Base-by-base conservation (phyloP, 2,797 vertebrate genomes). In the Valencia hispanica region DNA sequence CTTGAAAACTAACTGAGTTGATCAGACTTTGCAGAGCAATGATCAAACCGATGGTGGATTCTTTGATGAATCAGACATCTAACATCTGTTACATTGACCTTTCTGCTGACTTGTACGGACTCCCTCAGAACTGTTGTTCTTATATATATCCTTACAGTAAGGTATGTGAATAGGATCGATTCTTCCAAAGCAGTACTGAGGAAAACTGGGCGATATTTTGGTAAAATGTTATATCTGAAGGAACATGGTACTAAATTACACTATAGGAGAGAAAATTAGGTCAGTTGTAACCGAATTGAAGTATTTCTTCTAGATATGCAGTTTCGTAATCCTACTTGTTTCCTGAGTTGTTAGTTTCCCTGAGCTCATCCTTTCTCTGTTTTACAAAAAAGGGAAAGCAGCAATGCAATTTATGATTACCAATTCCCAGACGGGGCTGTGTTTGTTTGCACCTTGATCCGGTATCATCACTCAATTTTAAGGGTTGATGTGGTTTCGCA, bases 311-410 rank as follows among this genome's bases (percentile, higher is more conserved):
- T 61, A 22, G 18, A 34, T 20, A 8, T 61, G 17, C 57, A 61
- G 30, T 34, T 34, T 61, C 8, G 10, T 32, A 61, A 61, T 65
- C 14, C 39, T 9, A 43, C 65, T 43, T 43, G 25, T 43, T 68
- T 68, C 25, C 39, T 7, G 12, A 68, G 36, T 68, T 68, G 12
- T 27, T 27, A 4, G 11, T 68, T n/a, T 68, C 36, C 12, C 12
- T 65, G 47, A 75, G 69, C 75, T 79, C 14, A 81, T 69, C 15
- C 43, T 27, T 22, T 65, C 48, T 70, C 72, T 84, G 59, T 69
- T 47, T 65, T 68, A 73, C 61, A 77, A 50, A 74, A 32, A 41
- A 25, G 36, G 12, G 30, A 70, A 75, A 80, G 36, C 50, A 72
- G 14, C 39, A 48, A 45, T 48, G 36, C 34, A 53, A 36, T 50